Conservation (phyloP, 2,888 invertebrate genomes). For the Sabellastarte sp. region DNA sequence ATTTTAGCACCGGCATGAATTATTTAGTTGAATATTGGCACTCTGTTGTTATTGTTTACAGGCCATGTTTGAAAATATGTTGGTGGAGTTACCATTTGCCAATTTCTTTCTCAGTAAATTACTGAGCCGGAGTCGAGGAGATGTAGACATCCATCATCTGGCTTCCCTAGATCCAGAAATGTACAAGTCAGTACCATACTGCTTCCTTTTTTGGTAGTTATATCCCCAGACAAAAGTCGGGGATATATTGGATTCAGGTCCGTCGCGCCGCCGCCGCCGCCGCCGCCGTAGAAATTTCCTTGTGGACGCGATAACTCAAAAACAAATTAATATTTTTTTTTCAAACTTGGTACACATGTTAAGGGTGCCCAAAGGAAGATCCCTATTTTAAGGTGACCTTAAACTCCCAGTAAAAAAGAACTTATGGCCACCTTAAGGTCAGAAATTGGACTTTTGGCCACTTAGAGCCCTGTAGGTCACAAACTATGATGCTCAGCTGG, state of each 20-base stretch:
- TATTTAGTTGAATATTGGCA: too few relatives aligned
- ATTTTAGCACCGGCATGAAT: too few relatives aligned
- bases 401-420: too few relatives aligned
- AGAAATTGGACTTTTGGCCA: too few relatives aligned
- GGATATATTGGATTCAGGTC: too few relatives aligned
- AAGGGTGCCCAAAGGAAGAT: neutral
- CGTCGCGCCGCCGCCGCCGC: too few relatives aligned
- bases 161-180: slow-evolving; percentile 89
- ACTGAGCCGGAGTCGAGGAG: slow-evolving; percentile 64
- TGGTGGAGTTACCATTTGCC: slow-evolving; percentile 92
- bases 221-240: too few relatives aligned
- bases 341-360: neutral
- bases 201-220: neutral
- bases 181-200: slow-evolving; percentile 64
- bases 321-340: neutral
- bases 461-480: too few relatives aligned
- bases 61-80: slow-evolving; percentile 91
- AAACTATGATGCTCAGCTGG: too few relatives aligned
- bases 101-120: slow-evolving; percentile 91
- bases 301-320: neutral
- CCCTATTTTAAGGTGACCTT: too few relatives aligned
- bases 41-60: slow-evolving; percentile 48
- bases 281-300: too few relatives aligned
- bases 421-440: too few relatives aligned
- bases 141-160: slow-evolving; percentile 85